Evolutionary conservation across 2,888 invertebrate genomes (phyloP).

Genomic region (Branchipolynoe longqiensis): DNA sequence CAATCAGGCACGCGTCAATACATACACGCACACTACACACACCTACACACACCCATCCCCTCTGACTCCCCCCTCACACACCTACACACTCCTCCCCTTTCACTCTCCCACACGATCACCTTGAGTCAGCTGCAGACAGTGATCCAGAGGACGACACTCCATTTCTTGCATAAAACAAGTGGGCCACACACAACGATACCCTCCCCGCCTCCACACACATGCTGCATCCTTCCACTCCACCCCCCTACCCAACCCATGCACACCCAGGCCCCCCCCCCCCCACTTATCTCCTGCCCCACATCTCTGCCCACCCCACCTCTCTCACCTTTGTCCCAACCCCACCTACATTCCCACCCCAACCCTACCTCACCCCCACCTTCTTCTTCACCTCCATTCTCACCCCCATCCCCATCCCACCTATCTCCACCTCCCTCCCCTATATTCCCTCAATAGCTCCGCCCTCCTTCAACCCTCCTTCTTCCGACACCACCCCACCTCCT

Average conservation of each 20-base stretch:
- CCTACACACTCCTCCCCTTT: too few species aligned
- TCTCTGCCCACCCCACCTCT: not conserved
- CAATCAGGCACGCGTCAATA: too few species aligned
- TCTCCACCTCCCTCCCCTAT: not conserved
- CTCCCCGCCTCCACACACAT: too few species aligned
- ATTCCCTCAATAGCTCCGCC: not conserved
- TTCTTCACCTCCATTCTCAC: not conserved
- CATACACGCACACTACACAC: too few species aligned
- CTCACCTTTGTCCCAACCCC: not conserved
- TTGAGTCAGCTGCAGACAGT: too few species aligned
- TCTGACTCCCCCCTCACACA: too few species aligned
- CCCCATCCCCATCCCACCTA: not conserved
- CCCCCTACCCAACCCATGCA: not conserved
- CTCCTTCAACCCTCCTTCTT: not conserved
- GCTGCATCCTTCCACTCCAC: not conserved
- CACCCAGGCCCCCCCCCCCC: not conserved
- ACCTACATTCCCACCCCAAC: not conserved
- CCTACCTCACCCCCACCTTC: not conserved
- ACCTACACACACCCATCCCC: too few species aligned
- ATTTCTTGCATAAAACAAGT: too few species aligned
- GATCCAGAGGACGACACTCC: too few species aligned
- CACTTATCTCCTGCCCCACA: not conserved
- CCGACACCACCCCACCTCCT: not conserved
- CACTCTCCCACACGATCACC: too few species aligned
- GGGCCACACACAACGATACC: not conserved